These are phyloP conservation scores for Deilephila porcellus DNA, from an alignment of 2,888 invertebrate genomes.

Conservation along the genomic window DNA sequence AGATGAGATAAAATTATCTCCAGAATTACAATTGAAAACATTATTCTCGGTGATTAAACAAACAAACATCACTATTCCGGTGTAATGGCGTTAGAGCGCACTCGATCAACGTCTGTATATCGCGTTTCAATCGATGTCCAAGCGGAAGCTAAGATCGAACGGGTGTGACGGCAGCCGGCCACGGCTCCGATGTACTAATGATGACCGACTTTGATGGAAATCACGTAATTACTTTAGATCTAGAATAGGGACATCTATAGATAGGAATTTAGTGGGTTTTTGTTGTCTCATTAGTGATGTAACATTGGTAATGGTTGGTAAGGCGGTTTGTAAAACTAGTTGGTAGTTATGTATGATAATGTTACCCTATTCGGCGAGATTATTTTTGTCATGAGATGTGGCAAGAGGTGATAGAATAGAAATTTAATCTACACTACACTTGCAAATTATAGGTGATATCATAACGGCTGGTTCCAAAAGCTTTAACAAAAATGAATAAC, in stretches of 20 bases:
- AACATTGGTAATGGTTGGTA: no score
- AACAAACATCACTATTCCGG: neutral
- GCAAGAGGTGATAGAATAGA: no score
- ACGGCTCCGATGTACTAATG: constrained; percentile 11
- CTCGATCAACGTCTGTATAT: constrained; percentile 19
- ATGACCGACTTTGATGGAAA: constrained; percentile 19
- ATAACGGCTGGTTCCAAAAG: no score
- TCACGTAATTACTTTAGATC: constrained; percentile 1
- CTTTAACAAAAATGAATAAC: no score
- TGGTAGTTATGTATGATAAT: no score
- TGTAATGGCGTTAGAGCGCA: neutral
- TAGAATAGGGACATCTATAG: neutral
- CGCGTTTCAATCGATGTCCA: constrained; percentile 21
- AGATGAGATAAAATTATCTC: neutral
- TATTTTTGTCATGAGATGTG: no score
- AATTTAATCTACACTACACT: no score
- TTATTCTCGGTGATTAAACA: neutral
- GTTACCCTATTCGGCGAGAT: no score
- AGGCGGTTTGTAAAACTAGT: no score
- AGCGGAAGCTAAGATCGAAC: constrained; percentile 23
- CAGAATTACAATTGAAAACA: neutral
- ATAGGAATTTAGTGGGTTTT: no score
- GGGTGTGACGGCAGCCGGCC: constrained; percentile 4
- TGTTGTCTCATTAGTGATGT: no score
- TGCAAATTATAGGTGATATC: no score